Evolutionary conservation across 2,797 vertebrate genomes (phyloP).

Genomic region (Florisuga fusca): DNA sequence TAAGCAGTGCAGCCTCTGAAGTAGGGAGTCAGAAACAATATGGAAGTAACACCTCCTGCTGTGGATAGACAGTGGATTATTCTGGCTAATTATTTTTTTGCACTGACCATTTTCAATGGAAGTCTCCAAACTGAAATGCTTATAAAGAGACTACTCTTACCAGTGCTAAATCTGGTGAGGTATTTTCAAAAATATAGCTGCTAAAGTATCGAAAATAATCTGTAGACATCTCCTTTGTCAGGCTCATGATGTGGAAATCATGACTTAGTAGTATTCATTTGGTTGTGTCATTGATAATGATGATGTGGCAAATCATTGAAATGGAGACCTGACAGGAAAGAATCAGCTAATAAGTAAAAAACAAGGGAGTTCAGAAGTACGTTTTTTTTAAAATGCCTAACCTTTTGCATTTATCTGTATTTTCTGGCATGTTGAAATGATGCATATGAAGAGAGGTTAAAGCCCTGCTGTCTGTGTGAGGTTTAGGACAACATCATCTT

Average conservation of each 20-base stretch:
- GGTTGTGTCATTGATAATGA: neutral
- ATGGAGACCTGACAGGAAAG: neutral
- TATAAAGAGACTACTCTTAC: neutral
- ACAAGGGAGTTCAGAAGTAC: neutral
- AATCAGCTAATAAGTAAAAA: neutral
- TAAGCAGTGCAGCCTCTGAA: neutral
- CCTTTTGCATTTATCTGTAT: neutral
- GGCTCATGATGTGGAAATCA: neutral
- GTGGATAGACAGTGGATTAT: neutral
- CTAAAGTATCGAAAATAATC: neutral
- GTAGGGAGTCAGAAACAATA: neutral
- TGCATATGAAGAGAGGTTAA: neutral
- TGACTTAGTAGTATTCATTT: neutral
- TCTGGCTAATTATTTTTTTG: neutral
- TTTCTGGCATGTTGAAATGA: neutral
- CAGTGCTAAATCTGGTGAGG: neutral
- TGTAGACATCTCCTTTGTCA: neutral
- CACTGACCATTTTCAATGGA: neutral
- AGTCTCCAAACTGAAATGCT: neutral
- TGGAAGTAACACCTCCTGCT: neutral
- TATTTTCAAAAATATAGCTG: neutral
- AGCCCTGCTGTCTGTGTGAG: neutral
- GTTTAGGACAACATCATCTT: neutral
- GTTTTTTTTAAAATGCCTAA: neutral
- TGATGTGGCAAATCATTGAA: neutral